Percentiles rank a stretch among this genome's conserved stretches.
These are phyloP conservation scores for Neostethus bicornis DNA, from an alignment of 2,797 vertebrate genomes.

Conservation along the genomic window DNA sequence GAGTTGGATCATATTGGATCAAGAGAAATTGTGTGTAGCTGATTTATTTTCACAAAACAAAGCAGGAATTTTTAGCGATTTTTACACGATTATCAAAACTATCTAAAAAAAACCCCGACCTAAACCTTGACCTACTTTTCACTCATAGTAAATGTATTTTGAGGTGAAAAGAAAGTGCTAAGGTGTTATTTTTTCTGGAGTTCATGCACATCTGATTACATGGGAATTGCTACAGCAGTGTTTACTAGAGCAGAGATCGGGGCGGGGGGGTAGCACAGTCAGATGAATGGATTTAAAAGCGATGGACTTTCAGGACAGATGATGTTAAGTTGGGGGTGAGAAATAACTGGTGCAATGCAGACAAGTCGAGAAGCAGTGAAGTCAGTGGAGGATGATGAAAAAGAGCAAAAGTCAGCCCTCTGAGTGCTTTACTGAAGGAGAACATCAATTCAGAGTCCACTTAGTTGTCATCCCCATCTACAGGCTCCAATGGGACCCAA, in stretches of 20 bases:
- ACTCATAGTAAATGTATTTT: neutral
- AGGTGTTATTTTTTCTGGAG: conserved; percentile 35
- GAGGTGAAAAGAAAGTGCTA: conserved; percentile 8
- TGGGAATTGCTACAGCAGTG: conserved; percentile 45
- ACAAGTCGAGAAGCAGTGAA: conserved; percentile 62
- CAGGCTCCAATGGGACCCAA: conserved; percentile 48
- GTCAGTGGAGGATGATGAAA: neutral
- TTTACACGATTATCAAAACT: too few relatives aligned
- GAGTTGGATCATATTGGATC: too few relatives aligned
- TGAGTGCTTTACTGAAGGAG: conserved; percentile 70
- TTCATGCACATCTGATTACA: conserved; percentile 38
- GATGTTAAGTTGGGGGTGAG: conserved; percentile 72
- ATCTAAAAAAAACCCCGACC: too few relatives aligned
- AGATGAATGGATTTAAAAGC: conserved; percentile 35
- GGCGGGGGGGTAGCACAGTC: conserved; percentile 19
- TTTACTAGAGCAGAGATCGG: conserved; percentile 35
- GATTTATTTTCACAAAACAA: too few relatives aligned
- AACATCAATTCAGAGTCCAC: conserved; percentile 71
- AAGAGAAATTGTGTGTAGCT: too few relatives aligned
- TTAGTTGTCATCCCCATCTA: conserved; percentile 62
- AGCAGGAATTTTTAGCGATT: too few relatives aligned
- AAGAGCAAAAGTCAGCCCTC: conserved; percentile 55
- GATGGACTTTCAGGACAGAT: conserved; percentile 62
- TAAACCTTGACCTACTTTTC: too few relatives aligned
- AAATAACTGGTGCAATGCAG: conserved; percentile 81